Base-by-base conservation (phyloP, 1,140 invertebrate species). In the Leucophenga varia region DNA sequence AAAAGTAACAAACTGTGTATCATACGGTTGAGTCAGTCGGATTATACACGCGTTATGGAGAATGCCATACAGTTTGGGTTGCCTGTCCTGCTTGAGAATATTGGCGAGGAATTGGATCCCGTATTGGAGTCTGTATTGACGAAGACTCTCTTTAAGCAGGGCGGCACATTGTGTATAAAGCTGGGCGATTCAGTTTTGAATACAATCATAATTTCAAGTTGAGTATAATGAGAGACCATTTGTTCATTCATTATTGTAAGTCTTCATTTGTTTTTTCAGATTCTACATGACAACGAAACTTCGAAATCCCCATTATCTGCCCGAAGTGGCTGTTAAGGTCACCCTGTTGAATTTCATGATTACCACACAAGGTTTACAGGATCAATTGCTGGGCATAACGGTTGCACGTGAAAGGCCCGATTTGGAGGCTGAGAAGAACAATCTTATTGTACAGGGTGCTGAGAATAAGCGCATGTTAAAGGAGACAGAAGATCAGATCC, bases 261-360 rank as follows among this genome's bases (percentile, higher is more conserved):
- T n/a, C 7, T 35, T 36, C 13, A 21, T 22, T 57, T 43, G n/a
- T n/a, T n/a, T n/a, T 58, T 80, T 76, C 61, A 90, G 90, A 65
- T 83, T 98, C 49, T 97, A 95, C 69, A 91, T 97, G 36, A 95
- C 93, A n/a, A 96, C 94, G 1, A 96, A 95, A 74, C 72, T 96
- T 16, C 79, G 90, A 19, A 96, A 96, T 79, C 94, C 94, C 0
- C 93, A 96, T 75, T 96, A 95, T 68, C 65, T 95, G 46, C 93
- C 93, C 1, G 94, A 97, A 78, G 84, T 93, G 12, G 85, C 91
- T 0, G 91, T 95, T 0, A 94, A 94, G 76, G 93, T 96, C 2
- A 94, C 91, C 0, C 63, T 97, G 12, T 76, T 97, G 3, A 97
- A 97, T 76, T 97, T 97, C 63, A 88, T 90, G 84, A 89, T 97